Percentiles rank a stretch among this genome's conserved stretches.
phyloP scores from a whole-genome alignment of 2,888 invertebrate species.

The Standfussiana lucernea region DNA sequence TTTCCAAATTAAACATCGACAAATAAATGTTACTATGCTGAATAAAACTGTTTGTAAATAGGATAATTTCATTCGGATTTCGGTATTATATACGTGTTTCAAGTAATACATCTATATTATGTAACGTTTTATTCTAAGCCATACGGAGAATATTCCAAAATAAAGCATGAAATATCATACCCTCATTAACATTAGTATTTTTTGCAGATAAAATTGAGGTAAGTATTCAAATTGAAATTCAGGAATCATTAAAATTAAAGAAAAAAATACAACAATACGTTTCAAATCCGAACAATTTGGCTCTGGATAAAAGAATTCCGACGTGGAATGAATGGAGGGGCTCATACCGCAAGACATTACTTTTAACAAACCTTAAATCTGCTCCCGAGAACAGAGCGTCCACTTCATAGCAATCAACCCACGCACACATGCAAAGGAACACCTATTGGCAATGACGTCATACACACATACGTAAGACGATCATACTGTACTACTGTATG shows the following conservation, averaged over 20 bases:
- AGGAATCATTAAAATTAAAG: slow-evolving; percentile 35
- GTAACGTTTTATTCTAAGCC: neutral
- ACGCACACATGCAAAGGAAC: slow-evolving; percentile 37
- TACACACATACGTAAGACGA: neutral
- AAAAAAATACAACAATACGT: slow-evolving; percentile 46
- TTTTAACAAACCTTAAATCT: slow-evolving; percentile 61
- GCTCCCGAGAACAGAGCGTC: slow-evolving; percentile 22
- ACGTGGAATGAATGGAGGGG: slow-evolving; percentile 36
- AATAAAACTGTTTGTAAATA: slow-evolving; percentile 39
- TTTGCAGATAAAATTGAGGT: neutral
- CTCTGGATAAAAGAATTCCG: slow-evolving; percentile 55
- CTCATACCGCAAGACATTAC: slow-evolving; percentile 57
- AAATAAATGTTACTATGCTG: neutral
- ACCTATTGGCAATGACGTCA: slow-evolving; percentile 22
- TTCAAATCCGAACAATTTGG: slow-evolving; percentile 51
- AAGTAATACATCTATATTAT: neutral
- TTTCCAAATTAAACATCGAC: neutral
- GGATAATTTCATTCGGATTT: slow-evolving; percentile 9
- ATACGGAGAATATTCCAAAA: neutral
- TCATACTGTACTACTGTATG: neutral
- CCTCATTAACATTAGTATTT: slow-evolving; percentile 10
- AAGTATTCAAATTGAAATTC: slow-evolving; percentile 30
- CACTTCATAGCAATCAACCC: slow-evolving; percentile 57
- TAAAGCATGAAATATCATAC: slow-evolving; percentile 11
- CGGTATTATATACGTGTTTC: neutral